These are phyloP conservation scores for Pantala flavescens DNA, from an alignment of 1,140 invertebrate species.

Conservation along the genomic window DNA sequence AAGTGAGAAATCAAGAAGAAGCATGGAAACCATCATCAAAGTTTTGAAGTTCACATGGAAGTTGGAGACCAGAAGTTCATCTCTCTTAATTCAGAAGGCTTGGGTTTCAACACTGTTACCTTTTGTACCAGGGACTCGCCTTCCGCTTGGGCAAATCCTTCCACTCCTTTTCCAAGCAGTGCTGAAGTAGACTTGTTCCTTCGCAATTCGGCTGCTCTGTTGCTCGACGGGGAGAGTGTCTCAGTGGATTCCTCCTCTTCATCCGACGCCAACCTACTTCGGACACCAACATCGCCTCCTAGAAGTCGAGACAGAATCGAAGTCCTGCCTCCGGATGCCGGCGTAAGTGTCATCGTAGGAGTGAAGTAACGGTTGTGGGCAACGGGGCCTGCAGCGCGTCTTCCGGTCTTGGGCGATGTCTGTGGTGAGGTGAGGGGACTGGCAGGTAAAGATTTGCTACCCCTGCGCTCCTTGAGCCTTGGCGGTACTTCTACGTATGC, in stretches of 20 bases:
- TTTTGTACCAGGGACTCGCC: not conserved
- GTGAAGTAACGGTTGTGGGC: slow-evolving; percentile 28
- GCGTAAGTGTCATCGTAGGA: slow-evolving; percentile 8
- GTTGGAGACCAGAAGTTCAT: slow-evolving; percentile 78
- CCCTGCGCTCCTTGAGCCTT: slow-evolving; percentile 36
- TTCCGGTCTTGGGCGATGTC: slow-evolving; percentile 44
- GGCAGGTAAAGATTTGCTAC: slow-evolving; percentile 57
- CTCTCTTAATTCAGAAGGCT: slow-evolving; percentile 60
- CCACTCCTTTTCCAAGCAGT: slow-evolving; percentile 26
- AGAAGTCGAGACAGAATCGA: slow-evolving; percentile 43
- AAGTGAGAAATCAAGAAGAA: too few species aligned
- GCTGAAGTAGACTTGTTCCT: slow-evolving; percentile 38
- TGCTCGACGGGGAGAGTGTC: not conserved
- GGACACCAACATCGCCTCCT: slow-evolving; percentile 26
- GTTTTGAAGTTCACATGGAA: slow-evolving; percentile 49
- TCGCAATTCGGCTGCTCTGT: slow-evolving; percentile 21
- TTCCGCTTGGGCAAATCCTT: not conserved
- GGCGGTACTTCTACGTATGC: not conserved
- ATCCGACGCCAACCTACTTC: not conserved
- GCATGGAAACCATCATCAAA: too few species aligned
- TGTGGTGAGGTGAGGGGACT: slow-evolving; percentile 51
- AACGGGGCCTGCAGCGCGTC: slow-evolving; percentile 32
- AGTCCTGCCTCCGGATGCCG: slow-evolving; percentile 26
- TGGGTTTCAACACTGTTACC: slow-evolving; percentile 38
- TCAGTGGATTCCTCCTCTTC: not conserved